Conservation (phyloP, 2,888 invertebrate genomes). For the Erebia epiphron region DNA sequence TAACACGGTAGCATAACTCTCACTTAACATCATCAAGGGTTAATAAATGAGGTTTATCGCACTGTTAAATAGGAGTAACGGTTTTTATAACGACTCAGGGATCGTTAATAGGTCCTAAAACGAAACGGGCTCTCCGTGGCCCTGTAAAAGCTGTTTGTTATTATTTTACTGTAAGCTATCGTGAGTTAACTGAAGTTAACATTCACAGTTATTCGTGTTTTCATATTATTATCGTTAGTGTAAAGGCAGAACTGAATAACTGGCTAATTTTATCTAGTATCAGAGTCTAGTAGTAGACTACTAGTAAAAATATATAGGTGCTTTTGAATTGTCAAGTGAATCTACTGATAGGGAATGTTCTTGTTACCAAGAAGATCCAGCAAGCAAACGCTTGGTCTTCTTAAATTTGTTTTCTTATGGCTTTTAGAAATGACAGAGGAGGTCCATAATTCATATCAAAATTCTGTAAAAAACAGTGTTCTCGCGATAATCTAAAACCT, state of each 20-base stretch:
- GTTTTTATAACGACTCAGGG: constrained; percentile 43
- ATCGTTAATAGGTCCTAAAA: constrained; percentile 47
- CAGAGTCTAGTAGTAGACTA: too few relatives aligned
- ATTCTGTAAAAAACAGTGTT: too few relatives aligned
- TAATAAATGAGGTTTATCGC: constrained; percentile 57
- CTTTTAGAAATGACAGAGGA: too few relatives aligned
- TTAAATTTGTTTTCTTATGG: too few relatives aligned
- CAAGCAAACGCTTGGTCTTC: too few relatives aligned
- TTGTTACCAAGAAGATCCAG: too few relatives aligned
- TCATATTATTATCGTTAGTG: background rate
- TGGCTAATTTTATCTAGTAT: background rate
- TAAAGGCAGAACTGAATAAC: background rate
- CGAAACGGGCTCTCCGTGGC: constrained; percentile 40
- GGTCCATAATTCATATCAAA: too few relatives aligned
- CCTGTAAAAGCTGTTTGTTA: constrained; percentile 24
- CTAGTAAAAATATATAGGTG: too few relatives aligned
- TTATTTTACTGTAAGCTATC: constrained; percentile 16
- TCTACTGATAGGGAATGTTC: too few relatives aligned
- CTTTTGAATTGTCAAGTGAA: too few relatives aligned
- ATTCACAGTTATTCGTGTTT: constrained; percentile 10
- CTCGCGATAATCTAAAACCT: too few relatives aligned
- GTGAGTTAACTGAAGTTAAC: constrained; percentile 4
- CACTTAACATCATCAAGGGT: constrained; percentile 38
- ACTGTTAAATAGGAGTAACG: constrained; percentile 55
- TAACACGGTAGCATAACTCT: background rate